Evolutionary conservation across 1,140 invertebrate species (phyloP).

Genomic region (Solenopsis invicta): DNA sequence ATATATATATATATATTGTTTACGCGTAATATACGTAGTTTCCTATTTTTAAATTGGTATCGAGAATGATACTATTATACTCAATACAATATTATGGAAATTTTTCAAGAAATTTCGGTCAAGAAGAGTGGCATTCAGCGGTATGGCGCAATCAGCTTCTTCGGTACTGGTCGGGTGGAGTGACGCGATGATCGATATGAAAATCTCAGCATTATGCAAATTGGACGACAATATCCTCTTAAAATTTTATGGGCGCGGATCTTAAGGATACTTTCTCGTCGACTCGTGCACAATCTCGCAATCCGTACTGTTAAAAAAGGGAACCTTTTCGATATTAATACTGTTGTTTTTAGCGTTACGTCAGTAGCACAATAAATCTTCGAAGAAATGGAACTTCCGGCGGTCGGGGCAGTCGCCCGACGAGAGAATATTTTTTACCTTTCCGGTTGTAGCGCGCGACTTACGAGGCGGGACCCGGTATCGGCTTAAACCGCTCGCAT

Average conservation of each 20-base stretch:
- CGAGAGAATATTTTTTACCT: slow-evolving; percentile 47
- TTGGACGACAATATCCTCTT: slow-evolving; percentile 28
- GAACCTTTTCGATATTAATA: background rate
- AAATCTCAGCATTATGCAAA: slow-evolving; percentile 48
- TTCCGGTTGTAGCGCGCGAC: slow-evolving; percentile 60
- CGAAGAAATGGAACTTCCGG: slow-evolving; percentile 41
- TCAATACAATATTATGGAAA: background rate
- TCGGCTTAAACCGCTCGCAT: slow-evolving; percentile 66
- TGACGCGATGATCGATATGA: slow-evolving; percentile 33
- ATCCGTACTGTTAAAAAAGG: background rate
- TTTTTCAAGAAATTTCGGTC: background rate
- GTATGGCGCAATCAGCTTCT: background rate
- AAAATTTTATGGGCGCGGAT: slow-evolving; percentile 9
- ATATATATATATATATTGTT: background rate
- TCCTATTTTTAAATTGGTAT: background rate
- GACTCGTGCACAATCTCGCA: background rate
- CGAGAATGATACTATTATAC: background rate
- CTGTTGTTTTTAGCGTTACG: slow-evolving; percentile 8
- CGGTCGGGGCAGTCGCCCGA: background rate
- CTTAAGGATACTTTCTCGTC: background rate
- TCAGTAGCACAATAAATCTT: slow-evolving; percentile 19
- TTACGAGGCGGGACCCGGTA: slow-evolving; percentile 39
- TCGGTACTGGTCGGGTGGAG: background rate
- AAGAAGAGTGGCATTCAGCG: background rate
- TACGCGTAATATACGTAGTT: background rate